Percentiles rank a stretch among this genome's conserved stretches.
Evolutionary conservation across 1,140 invertebrate species (phyloP).

Genomic region (Macrotrachela quadricornifera): DNA sequence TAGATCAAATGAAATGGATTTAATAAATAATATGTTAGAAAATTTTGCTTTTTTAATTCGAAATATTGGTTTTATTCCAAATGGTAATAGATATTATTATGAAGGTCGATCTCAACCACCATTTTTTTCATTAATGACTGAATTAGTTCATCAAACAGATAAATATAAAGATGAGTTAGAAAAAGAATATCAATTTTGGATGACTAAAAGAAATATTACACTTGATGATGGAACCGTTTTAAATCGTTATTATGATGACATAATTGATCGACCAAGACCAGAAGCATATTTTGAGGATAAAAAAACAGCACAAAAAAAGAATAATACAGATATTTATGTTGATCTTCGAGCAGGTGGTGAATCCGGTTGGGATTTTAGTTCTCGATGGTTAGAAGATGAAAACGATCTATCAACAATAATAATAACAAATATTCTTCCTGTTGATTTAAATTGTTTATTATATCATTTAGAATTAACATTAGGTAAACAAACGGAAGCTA

Average conservation of each 20-base stretch:
- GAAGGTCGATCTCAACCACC: conserved; percentile 61
- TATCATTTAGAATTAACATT: conserved; percentile 55
- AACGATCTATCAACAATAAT: conserved; percentile 24
- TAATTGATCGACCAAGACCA: conserved; percentile 32
- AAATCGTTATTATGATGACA: background rate
- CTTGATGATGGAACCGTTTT: conserved; percentile 10
- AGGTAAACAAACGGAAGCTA: conserved; percentile 41
- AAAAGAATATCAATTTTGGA: conserved; percentile 43
- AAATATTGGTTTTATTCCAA: conserved; percentile 53
- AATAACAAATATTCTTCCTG: conserved; percentile 48
- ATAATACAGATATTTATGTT: conserved; percentile 43
- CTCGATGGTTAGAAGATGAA: conserved; percentile 48
- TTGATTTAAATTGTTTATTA: conserved; percentile 59
- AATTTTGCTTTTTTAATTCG: conserved; percentile 16
- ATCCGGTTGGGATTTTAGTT: conserved; percentile 81
- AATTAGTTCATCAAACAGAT: conserved; percentile 30
- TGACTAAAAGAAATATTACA: conserved; percentile 28
- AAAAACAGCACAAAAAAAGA: conserved; percentile 10
- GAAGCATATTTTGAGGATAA: conserved; percentile 58
- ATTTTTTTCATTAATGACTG: conserved; percentile 55
- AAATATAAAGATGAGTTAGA: conserved; percentile 48
- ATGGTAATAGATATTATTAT: conserved; percentile 70
- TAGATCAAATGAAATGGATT: conserved; percentile 51
- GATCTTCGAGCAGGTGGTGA: conserved; percentile 69
- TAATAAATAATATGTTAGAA: conserved; percentile 56